phyloP scores from a whole-genome alignment of 1,140 invertebrate species.

The Idris sp. region DNA sequence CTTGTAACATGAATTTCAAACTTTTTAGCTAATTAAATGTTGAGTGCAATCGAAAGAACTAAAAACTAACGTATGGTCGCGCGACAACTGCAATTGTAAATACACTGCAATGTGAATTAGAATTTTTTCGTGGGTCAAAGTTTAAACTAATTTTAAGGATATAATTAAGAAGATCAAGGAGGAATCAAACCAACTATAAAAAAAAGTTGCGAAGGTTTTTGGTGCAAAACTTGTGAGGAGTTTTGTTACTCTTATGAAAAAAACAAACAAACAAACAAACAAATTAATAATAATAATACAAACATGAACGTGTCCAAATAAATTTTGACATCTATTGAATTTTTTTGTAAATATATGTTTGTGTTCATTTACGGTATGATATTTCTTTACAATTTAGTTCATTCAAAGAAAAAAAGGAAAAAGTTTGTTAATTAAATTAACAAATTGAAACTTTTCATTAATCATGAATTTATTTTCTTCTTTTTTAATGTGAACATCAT shows the following conservation, averaged over 20 bases:
- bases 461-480: no score
- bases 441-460: no score
- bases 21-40: conserved; percentile 10
- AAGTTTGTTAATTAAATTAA: no score
- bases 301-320: conserved; percentile 31
- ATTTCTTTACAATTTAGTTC: neutral
- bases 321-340: conserved; percentile 31
- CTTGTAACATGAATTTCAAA: neutral
- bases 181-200: conserved; percentile 19
- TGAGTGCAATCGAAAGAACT: conserved; percentile 23
- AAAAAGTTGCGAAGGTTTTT: conserved; percentile 4
- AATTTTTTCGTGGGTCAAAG: conserved; percentile 25
- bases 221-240: conserved; percentile 6
- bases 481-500: no score
- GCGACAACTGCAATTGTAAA: conserved; percentile 40
- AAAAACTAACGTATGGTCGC: conserved; percentile 7
- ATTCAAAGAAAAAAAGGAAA: no score
- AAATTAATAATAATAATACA: neutral
- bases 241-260: conserved; percentile 30
- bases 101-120: conserved; percentile 33
- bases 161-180: conserved; percentile 13
- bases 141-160: conserved; percentile 43
- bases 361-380: conserved; percentile 13
- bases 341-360: conserved; percentile 31
- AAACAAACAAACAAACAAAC: conserved; percentile 1